Evolutionary conservation across 23 tunicate genomes (phyloP), one percentile per base, ranked within the genome.

Genomic region (Clavelina lepadiformis): DNA sequence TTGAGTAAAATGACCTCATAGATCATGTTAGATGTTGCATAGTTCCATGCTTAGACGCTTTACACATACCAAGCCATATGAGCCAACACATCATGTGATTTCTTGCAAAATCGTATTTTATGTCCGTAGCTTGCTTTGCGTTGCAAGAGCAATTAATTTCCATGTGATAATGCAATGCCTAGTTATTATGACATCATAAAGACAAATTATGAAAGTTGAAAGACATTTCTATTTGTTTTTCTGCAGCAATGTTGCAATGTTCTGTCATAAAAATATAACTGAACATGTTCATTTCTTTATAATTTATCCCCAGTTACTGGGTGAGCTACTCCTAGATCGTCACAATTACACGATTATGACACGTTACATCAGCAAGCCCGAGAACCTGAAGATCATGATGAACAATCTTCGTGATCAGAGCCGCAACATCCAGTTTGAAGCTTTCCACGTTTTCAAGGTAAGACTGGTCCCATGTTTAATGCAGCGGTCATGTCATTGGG

Each of bases 371-470:
- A 74, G 93, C 69, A 71, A 61, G n/a, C 87, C 92, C 0, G 88
- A 83, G 34, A 93, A 93, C 68, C 59, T 93, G 55, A 93, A 93
- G 80, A 82, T 93, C 20, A 93, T 93, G 81, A 93, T 93, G 98
- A 93, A 93, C 61, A 74, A 81, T 63, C 67, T 93, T 23, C 51
- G 70, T 26, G 93, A 85, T 67, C 85, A 81, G 62, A 85, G 93
- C 73, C 52, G 83, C 33, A 93, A 93, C 79, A 93, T 93, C 22
- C 92, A 93, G 74, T 93, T 93, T 46, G 98, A 93, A 55, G 98
- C 98, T 11, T 93, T 93, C 50, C 98, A 93, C 44, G 98, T 93
- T 31, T 93, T 93, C 61, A 93, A 93, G 82, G 97, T 89, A 4
- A 44, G n/a, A n/a, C n/a, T n/a, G n/a, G n/a, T n/a, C 15, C 11